Evolutionary conservation across 1,140 invertebrate genomes (phyloP).

Genomic region (Megathymus violae): DNA sequence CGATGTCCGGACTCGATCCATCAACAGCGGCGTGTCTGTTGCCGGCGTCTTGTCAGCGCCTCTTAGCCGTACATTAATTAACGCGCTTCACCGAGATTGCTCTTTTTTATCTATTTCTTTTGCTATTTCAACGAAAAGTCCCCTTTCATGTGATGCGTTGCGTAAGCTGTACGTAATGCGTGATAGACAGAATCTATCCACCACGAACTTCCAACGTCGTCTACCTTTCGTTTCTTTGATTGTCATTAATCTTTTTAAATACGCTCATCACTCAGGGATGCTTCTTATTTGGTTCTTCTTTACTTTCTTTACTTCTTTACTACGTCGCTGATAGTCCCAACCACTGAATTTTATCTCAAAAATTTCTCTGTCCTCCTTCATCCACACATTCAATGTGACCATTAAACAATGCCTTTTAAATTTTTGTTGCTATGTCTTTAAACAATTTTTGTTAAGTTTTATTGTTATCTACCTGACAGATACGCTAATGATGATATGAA

Average conservation of each 20-base stretch:
- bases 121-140: slow-evolving; percentile 13
- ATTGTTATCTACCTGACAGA: too few species aligned
- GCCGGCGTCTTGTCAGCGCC: slow-evolving; percentile 59
- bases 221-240: background rate
- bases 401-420: too few species aligned
- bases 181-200: background rate
- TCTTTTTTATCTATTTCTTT: slow-evolving; percentile 10
- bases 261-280: background rate
- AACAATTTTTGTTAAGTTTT: too few species aligned
- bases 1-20: slow-evolving; percentile 55
- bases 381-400: too few species aligned
- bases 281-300: background rate
- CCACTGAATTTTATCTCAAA: too few species aligned
- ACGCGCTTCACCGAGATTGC: slow-evolving; percentile 40
- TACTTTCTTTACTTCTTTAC: too few species aligned
- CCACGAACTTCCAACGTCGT: too few species aligned
- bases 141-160: slow-evolving; percentile 25
- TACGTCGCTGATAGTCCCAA: too few species aligned
- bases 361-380: too few species aligned
- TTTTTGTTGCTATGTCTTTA: too few species aligned
- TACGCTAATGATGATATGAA: too few species aligned
- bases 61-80: slow-evolving; percentile 62
- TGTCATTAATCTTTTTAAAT: background rate
- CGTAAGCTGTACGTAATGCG: slow-evolving; percentile 22
- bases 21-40: slow-evolving; percentile 53